A percentile compares a stretch with the other conserved stretches of the same genome.
phyloP scores from a whole-genome alignment of 1,140 invertebrate genomes.

The Telenomus remus region DNA sequence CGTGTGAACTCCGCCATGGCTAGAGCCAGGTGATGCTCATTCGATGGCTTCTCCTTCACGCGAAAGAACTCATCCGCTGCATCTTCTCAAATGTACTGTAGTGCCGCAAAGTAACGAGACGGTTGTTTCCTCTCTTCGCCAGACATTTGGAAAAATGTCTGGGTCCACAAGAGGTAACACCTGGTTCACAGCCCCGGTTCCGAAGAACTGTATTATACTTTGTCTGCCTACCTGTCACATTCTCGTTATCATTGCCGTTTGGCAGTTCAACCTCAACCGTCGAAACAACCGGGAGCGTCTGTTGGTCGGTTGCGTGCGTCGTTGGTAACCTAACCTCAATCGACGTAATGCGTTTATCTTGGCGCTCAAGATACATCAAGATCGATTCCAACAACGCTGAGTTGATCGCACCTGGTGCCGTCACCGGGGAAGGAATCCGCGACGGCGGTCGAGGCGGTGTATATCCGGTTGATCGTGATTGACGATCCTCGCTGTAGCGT shows the following conservation, averaged over 20 bases:
- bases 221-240: neutral
- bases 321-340: neutral
- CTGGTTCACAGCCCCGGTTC: slow-evolving; percentile 16
- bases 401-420: too few species aligned
- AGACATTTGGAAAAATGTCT: neutral
- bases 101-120: neutral
- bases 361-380: neutral
- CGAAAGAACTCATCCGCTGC: neutral
- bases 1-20: slow-evolving; percentile 1
- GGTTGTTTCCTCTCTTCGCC: slow-evolving; percentile 10
- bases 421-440: too few species aligned
- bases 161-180: slow-evolving; percentile 7
- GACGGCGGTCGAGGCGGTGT: too few species aligned
- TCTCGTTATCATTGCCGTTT: too few species aligned
- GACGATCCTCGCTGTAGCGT: too few species aligned
- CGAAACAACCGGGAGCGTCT: neutral
- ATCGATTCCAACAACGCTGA: neutral
- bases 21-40: neutral
- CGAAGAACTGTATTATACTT: slow-evolving; percentile 1
- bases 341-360: neutral
- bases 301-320: neutral
- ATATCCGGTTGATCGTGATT: too few species aligned
- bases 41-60: neutral
- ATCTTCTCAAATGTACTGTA: neutral
- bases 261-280: too few species aligned